Conservation (phyloP, 2,888 invertebrate genomes). For the Rotaria sp. region DNA sequence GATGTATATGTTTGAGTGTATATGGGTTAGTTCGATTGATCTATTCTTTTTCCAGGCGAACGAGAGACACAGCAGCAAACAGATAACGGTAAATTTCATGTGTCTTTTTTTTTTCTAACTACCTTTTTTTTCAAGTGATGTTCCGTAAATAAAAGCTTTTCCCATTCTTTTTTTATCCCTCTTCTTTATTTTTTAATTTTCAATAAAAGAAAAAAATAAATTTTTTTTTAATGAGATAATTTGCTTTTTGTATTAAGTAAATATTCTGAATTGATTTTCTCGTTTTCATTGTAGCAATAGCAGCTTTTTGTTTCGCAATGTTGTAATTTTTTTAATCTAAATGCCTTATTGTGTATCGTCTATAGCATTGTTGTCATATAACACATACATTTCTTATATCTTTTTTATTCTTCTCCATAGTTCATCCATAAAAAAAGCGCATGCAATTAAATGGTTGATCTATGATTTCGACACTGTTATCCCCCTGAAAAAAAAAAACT, state of each 20-base stretch:
- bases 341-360: not conserved
- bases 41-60: constrained; percentile 20
- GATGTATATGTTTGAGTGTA: constrained; percentile 29
- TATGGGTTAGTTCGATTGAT: constrained; percentile 24
- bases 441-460: not conserved
- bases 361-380: not conserved
- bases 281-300: not conserved
- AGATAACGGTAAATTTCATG: not conserved
- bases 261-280: not conserved
- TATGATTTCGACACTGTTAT: not conserved
- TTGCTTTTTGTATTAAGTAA: not conserved
- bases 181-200: not conserved
- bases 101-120: not conserved
- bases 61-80: not conserved
- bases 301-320: not conserved
- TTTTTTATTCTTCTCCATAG: not conserved
- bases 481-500: constrained; percentile 24
- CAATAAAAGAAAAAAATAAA: not conserved
- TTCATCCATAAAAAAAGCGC: not conserved
- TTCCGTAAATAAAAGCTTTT: not conserved
- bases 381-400: not conserved
- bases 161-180: not conserved
- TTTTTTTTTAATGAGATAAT: not conserved
- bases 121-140: not conserved
- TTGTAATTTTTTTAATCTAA: not conserved